phyloP scores from a whole-genome alignment of 2,888 invertebrate genomes.

The Periphyllus acericola region DNA sequence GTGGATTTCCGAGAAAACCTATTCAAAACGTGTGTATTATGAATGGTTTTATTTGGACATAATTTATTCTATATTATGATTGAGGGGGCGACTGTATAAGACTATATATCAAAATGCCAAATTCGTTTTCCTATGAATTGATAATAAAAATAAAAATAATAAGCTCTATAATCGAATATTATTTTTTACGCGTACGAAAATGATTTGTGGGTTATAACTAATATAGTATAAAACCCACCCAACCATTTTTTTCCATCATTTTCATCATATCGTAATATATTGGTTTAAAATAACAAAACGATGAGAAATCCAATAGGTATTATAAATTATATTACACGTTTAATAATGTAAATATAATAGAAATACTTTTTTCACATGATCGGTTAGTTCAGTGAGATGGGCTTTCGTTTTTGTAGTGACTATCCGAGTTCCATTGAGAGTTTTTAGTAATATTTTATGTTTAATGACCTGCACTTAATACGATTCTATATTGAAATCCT shows the following conservation, averaged over 20 bases:
- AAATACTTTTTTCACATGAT: neutral
- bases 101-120: neutral
- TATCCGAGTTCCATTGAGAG: neutral
- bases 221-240: neutral
- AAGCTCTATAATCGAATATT: no score
- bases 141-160: no score
- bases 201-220: no score
- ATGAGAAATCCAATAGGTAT: neutral
- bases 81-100: neutral
- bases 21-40: neutral
- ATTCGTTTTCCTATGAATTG: neutral
- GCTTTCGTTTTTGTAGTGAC: neutral
- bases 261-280: neutral
- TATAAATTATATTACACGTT: no score
- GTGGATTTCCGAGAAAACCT: neutral
- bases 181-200: no score
- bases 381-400: neutral
- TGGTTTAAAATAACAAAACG: neutral
- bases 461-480: slow-evolving; percentile 2
- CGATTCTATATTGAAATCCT: slow-evolving; percentile 15
- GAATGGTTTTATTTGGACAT: neutral
- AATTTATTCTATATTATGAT: neutral
- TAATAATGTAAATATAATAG: neutral
- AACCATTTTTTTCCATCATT: neutral
- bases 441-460: slow-evolving; percentile 6